A percentile compares a stretch with the other conserved stretches of the same genome.
Evolutionary conservation across 2,888 invertebrate genomes (phyloP).

Genomic region (Neoaliturus tenellus): DNA sequence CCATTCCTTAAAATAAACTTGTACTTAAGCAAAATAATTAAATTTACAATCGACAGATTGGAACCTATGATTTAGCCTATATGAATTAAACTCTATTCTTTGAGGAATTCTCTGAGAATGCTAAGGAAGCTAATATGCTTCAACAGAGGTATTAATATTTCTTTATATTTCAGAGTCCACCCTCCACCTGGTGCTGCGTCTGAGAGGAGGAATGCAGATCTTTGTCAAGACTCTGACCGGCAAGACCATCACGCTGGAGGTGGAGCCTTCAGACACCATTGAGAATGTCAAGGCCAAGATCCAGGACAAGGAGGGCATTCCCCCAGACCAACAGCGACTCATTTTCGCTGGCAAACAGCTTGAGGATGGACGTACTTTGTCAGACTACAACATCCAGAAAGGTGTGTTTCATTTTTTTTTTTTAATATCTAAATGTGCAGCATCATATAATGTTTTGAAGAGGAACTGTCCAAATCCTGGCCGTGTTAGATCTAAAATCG

Average conservation of each 20-base stretch:
- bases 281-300: constrained; percentile 45
- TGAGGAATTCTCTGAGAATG: no score
- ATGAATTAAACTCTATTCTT: no score
- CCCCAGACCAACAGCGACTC: constrained; percentile 30
- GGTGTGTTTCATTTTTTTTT: constrained; percentile 62
- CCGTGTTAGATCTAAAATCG: no score
- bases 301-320: constrained; percentile 38
- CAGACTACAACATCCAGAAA: constrained; percentile 59
- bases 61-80: no score
- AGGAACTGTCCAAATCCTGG: no score
- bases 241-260: constrained; percentile 2
- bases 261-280: neutral
- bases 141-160: no score
- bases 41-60: no score
- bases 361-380: constrained; percentile 19
- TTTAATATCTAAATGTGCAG: no score
- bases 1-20: no score
- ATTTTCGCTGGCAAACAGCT: constrained; percentile 41
- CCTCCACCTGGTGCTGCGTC: constrained; percentile 6
- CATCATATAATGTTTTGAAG: no score
- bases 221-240: constrained; percentile 32
- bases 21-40: no score
- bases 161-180: neutral
- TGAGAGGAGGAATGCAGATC: constrained; percentile 23
- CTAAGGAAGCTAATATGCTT: no score